Percentiles rank a stretch among this genome's conserved stretches.
These are phyloP conservation scores for Drosophila meridiana DNA, from an alignment of 2,888 invertebrate genomes.

Conservation along the genomic window DNA sequence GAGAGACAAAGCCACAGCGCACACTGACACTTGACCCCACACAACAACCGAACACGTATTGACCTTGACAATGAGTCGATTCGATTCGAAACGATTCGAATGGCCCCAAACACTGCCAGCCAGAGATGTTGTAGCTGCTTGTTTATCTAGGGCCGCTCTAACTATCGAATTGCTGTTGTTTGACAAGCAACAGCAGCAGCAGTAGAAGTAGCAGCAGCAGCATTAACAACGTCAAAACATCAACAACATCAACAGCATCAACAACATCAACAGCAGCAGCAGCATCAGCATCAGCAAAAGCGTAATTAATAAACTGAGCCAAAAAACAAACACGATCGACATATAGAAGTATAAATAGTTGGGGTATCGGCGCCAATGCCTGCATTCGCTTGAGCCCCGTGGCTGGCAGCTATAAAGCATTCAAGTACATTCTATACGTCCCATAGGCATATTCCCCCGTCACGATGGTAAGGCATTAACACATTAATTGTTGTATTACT, in stretches of 20 bases:
- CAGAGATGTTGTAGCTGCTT: conserved; percentile 31
- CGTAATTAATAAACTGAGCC: conserved; percentile 71
- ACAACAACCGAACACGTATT: conserved; percentile 62
- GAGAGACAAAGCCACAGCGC: conserved; percentile 29
- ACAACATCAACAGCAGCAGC: conserved; percentile 17
- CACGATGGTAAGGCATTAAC: conserved; percentile 59
- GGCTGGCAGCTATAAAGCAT: conserved; percentile 58
- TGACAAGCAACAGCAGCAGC: conserved; percentile 34
- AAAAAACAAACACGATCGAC: conserved; percentile 59
- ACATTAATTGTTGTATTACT: background rate
- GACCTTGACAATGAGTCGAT: conserved; percentile 71
- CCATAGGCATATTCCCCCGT: conserved; percentile 12
- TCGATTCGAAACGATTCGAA: conserved; percentile 47
- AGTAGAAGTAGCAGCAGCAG: conserved; percentile 32
- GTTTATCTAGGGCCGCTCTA: conserved; percentile 76
- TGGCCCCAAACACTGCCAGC: conserved; percentile 44
- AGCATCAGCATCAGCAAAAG: conserved; percentile 26
- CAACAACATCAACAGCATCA: conserved; percentile 30
- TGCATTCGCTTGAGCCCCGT: conserved; percentile 71
- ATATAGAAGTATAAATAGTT: conserved; percentile 77
- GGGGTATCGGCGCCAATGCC: conserved; percentile 53
- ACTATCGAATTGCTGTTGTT: conserved; percentile 44
- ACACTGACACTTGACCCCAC: conserved; percentile 79
- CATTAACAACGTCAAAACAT: conserved; percentile 22
- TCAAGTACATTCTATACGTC: conserved; percentile 13